These are phyloP conservation scores for Cataglyphis albicans DNA, from an alignment of 2,888 invertebrate species.

Conservation along the genomic window DNA sequence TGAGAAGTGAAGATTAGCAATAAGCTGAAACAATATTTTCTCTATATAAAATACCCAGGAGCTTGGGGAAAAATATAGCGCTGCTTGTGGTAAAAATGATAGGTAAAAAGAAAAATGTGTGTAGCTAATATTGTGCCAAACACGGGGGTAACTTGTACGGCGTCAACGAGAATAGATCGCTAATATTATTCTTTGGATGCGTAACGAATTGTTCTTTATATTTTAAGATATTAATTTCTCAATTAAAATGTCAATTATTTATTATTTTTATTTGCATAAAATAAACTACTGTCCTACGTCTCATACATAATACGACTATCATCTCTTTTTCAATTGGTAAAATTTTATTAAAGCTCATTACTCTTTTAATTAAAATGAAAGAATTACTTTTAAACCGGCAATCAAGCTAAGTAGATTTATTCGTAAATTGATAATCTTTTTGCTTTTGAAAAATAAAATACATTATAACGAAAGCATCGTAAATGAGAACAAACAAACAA, in stretches of 20 bases:
- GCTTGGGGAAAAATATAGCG: constrained; percentile 37
- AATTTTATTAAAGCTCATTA: not conserved
- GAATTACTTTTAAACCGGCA: not conserved
- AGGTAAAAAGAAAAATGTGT: constrained; percentile 26
- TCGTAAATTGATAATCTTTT: not conserved
- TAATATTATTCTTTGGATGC: constrained; percentile 50
- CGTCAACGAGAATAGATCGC: constrained; percentile 41
- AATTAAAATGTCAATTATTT: not conserved
- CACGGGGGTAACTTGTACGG: not conserved
- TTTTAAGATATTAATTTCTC: not conserved
- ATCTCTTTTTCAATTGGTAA: not conserved
- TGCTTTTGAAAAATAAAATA: not conserved
- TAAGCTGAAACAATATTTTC: constrained; percentile 60
- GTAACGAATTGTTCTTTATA: constrained; percentile 9
- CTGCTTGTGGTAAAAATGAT: constrained; percentile 25
- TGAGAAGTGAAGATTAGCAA: constrained; percentile 50
- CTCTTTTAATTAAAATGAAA: not conserved
- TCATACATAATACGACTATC: no score
- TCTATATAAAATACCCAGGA: constrained; percentile 18
- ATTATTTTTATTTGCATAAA: not conserved
- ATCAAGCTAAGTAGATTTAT: not conserved
- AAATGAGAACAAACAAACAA: constrained; percentile 13
- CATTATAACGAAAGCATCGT: not conserved
- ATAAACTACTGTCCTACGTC: constrained; percentile 2
- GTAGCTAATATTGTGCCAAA: constrained; percentile 53